Evolutionary conservation across 2,113 vertebrate genomes (phyloP).

Genomic region (Hypomesus transpacificus): DNA sequence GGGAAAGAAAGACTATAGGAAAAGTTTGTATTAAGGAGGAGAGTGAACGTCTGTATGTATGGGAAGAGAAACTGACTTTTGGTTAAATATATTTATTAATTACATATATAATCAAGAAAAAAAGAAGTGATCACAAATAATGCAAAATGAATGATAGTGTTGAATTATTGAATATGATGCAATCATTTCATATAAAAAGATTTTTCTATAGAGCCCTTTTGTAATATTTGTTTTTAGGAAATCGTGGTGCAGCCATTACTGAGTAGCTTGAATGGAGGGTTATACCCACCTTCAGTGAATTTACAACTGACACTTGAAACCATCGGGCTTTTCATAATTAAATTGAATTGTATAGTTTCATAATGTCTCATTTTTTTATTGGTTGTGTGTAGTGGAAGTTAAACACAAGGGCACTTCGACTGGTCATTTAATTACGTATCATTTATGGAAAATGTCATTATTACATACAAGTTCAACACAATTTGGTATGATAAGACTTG

Average conservation of each 20-base stretch:
- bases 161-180: background rate
- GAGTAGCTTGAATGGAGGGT: background rate
- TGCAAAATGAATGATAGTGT: no score
- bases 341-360: no score
- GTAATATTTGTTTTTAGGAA: background rate
- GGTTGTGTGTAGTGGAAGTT: no score
- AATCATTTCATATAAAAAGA: background rate
- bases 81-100: slow-evolving; percentile 2
- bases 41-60: background rate
- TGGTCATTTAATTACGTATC: slow-evolving; percentile 34
- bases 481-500: slow-evolving; percentile 56
- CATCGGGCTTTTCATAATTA: no score
- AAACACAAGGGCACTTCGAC: background rate
- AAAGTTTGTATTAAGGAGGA: background rate
- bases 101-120: background rate
- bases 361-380: no score
- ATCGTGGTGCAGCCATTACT: background rate
- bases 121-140: background rate
- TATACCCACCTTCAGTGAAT: background rate
- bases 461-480: slow-evolving; percentile 56
- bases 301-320: no score
- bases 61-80: background rate
- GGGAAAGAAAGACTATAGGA: no score
- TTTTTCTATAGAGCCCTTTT: background rate
- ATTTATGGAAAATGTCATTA: slow-evolving; percentile 53